Conservation (phyloP, 2,888 invertebrate genomes). For the Neoitamus cyanurus region DNA sequence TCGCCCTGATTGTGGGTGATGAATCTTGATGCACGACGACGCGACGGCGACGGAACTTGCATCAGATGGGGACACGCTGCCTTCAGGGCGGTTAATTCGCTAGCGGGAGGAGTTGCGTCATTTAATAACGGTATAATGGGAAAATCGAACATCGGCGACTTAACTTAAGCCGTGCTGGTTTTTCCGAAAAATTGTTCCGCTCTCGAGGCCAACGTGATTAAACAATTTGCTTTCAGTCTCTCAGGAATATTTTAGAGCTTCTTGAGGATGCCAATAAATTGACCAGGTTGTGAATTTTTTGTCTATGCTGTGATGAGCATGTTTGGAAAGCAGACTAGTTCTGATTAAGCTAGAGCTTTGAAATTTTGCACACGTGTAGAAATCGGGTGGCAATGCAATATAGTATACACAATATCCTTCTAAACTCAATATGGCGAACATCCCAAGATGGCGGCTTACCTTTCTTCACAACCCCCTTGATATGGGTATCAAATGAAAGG, state of each 20-base stretch:
- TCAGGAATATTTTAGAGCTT: background rate
- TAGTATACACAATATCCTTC: too few relatives aligned
- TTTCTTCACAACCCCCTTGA: too few relatives aligned
- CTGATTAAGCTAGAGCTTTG: too few relatives aligned
- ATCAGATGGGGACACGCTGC: slow-evolving; percentile 24
- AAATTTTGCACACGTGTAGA: too few relatives aligned
- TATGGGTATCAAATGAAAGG: too few relatives aligned
- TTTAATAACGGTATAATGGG: background rate
- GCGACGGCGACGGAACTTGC: slow-evolving; percentile 18
- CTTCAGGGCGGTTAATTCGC: slow-evolving; percentile 15
- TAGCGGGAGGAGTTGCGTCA: slow-evolving; percentile 5
- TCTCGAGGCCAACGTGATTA: background rate
- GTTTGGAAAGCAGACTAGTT: too few relatives aligned
- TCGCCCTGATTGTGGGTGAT: slow-evolving; percentile 50
- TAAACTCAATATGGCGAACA: too few relatives aligned
- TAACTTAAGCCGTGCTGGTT: background rate
- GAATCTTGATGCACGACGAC: slow-evolving; percentile 51
- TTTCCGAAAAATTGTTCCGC: background rate
- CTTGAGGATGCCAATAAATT: background rate
- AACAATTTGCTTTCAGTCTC: background rate
- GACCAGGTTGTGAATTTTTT: background rate
- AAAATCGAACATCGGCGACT: background rate
- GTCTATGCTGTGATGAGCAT: too few relatives aligned
- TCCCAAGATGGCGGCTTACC: too few relatives aligned
- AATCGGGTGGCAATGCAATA: too few relatives aligned